Evolutionary conservation across 2,113 vertebrate species (phyloP).

Genomic region (Passer domesticus): DNA sequence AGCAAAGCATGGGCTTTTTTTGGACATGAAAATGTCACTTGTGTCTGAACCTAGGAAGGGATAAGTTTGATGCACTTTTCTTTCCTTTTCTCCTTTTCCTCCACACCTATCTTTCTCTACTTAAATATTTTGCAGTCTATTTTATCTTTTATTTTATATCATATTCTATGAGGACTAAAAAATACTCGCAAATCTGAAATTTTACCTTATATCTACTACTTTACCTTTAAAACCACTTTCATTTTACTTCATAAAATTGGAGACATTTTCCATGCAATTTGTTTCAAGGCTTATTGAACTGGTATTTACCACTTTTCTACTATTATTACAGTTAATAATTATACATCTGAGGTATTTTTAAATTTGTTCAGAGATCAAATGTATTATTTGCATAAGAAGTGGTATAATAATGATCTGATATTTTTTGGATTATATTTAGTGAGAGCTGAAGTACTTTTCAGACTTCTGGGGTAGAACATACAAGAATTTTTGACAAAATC

Average conservation of each 20-base stretch:
- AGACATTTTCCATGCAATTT: not conserved
- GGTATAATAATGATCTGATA: not conserved
- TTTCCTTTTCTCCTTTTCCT: not conserved
- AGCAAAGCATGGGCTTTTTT: not conserved
- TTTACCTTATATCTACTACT: not conserved
- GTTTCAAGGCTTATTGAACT: not conserved
- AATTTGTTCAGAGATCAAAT: not conserved
- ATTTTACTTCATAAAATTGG: not conserved
- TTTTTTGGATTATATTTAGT: not conserved
- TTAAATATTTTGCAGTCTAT: not conserved
- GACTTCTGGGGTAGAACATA: not conserved
- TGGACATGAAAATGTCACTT: not conserved
- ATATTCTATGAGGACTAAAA: not conserved
- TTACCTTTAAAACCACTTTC: not conserved
- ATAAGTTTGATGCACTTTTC: not conserved
- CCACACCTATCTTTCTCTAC: not conserved
- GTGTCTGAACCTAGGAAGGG: not conserved
- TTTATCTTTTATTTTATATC: not conserved
- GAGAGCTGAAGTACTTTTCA: not conserved
- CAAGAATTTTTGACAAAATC: not conserved
- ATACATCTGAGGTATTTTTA: not conserved
- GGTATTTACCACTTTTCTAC: not conserved
- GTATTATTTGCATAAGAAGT: not conserved
- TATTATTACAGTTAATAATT: not conserved
- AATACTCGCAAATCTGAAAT: not conserved